Evolutionary conservation across 2,797 vertebrate species (phyloP).

Genomic region (Denticeps clupeoides): DNA sequence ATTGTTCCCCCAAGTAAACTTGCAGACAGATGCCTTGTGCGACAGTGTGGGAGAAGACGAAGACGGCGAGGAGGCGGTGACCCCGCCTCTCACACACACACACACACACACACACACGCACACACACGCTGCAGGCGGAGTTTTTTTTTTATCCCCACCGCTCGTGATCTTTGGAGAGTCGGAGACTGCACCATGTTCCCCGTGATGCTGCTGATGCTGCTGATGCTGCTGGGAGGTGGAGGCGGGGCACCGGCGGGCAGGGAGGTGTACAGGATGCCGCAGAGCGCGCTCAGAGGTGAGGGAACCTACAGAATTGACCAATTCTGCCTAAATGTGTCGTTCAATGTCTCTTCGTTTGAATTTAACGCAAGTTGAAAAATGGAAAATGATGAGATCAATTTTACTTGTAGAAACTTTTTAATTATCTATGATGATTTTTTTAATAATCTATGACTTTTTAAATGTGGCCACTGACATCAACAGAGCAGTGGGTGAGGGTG

Average conservation of each 20-base stretch:
- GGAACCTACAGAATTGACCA: background rate
- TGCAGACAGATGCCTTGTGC: slow-evolving; percentile 58
- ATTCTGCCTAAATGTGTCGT: too few relatives aligned
- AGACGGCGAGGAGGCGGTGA: slow-evolving; percentile 42
- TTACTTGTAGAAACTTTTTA: too few relatives aligned
- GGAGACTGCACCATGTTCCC: slow-evolving; percentile 23
- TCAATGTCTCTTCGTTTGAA: too few relatives aligned
- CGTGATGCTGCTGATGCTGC: slow-evolving; percentile 32
- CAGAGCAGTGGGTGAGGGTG: too few relatives aligned
- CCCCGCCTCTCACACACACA: slow-evolving; percentile 16
- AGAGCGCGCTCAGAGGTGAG: slow-evolving; percentile 69
- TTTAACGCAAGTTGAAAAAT: too few relatives aligned
- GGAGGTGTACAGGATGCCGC: slow-evolving; percentile 76
- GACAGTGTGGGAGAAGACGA: slow-evolving; percentile 39
- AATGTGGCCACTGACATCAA: too few relatives aligned
- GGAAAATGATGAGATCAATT: too few relatives aligned
- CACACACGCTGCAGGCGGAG: too few relatives aligned
- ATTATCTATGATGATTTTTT: too few relatives aligned
- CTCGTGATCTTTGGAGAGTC: background rate
- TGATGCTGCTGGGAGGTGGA: slow-evolving; percentile 30
- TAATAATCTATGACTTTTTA: too few relatives aligned
- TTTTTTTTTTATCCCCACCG: too few relatives aligned
- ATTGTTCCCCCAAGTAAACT: slow-evolving; percentile 62
- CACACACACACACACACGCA: background rate
- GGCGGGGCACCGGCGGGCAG: slow-evolving; percentile 55